Percentiles rank a stretch among this genome's conserved stretches.
Evolutionary conservation across 2,888 invertebrate species (phyloP).

Genomic region (Melipona bicolor): DNA sequence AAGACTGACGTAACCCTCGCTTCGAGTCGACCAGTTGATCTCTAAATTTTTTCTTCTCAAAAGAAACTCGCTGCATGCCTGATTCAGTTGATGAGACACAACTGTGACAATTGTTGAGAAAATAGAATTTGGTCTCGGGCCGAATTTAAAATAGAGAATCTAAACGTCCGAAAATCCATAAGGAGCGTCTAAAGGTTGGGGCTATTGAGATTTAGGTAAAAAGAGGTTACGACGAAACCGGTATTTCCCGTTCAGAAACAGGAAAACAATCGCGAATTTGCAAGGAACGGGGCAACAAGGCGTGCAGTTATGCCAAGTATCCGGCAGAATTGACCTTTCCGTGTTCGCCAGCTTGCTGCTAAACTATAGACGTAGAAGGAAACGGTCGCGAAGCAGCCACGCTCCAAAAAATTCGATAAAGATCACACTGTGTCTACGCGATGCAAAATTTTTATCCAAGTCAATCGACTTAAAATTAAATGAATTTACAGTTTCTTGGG

Average conservation of each 20-base stretch:
- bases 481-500: too few relatives aligned
- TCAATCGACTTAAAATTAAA: neutral
- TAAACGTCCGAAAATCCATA: neutral
- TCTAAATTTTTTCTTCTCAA: too few relatives aligned
- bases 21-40: neutral
- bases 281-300: slow-evolving; percentile 22
- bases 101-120: too few relatives aligned
- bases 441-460: neutral
- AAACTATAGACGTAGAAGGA: slow-evolving; percentile 22
- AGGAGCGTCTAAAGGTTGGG: neutral
- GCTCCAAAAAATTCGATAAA: neutral
- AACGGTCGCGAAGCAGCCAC: neutral
- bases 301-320: slow-evolving; percentile 48
- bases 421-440: neutral
- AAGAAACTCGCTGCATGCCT: too few relatives aligned
- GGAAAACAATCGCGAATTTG: slow-evolving; percentile 26
- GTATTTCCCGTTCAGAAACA: slow-evolving; percentile 23
- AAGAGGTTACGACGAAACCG: slow-evolving; percentile 1
- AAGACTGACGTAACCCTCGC: neutral
- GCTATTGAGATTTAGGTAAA: too few relatives aligned
- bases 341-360: slow-evolving; percentile 43
- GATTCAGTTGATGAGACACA: too few relatives aligned
- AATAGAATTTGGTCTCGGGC: neutral
- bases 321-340: slow-evolving; percentile 63
- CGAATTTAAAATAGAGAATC: neutral